phyloP scores from a whole-genome alignment of 2,113 vertebrate genomes.

The Saguinus imperator region DNA sequence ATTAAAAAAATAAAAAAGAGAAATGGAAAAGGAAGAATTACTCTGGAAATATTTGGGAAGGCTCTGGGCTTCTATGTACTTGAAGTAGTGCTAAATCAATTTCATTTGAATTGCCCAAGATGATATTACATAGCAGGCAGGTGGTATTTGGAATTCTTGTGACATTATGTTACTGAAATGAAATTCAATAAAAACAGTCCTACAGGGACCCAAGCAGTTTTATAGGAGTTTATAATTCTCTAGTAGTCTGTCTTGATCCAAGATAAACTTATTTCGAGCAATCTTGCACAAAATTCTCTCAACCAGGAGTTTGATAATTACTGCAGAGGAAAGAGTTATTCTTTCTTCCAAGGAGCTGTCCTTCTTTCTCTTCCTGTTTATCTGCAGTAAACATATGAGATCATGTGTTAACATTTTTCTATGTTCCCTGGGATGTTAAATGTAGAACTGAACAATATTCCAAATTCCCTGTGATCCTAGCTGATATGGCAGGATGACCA shows the following conservation, averaged over 20 bases:
- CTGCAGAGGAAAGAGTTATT: neutral
- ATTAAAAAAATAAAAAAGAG: neutral
- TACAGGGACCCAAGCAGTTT: neutral
- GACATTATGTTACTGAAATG: neutral
- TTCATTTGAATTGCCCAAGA: neutral
- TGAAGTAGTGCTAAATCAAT: neutral
- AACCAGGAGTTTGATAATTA: neutral
- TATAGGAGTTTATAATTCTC: neutral
- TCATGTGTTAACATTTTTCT: neutral
- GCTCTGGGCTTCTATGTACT: neutral
- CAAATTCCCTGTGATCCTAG: neutral
- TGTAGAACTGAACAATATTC: neutral
- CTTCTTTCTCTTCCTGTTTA: neutral
- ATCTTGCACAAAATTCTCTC: slow-evolving; percentile 8
- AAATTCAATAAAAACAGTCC: neutral
- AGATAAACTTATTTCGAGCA: neutral
- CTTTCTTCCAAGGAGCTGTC: neutral
- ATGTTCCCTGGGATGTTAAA: neutral
- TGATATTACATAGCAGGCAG: neutral
- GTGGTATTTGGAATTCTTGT: neutral
- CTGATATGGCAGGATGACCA: neutral
- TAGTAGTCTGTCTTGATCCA: neutral
- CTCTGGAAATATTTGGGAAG: neutral
- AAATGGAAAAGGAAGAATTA: neutral
- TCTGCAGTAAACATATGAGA: neutral